Percentiles rank a stretch among this genome's conserved stretches.
phyloP scores from a whole-genome alignment of 2,797 vertebrate genomes.

The Euphonia xanthogaster region DNA sequence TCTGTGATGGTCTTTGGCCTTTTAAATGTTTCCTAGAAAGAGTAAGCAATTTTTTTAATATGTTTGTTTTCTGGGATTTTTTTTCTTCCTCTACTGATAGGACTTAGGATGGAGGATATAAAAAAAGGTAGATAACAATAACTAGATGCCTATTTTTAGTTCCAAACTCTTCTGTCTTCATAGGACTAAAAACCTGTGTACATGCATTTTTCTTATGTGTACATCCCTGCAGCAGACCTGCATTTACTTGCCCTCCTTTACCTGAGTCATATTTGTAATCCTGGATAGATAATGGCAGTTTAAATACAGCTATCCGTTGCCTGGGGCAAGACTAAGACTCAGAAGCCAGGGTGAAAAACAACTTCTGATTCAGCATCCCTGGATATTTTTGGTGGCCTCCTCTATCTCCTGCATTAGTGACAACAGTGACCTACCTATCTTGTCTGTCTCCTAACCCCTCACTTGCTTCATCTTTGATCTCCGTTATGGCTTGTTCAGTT shows the following conservation, averaged over 20 bases:
- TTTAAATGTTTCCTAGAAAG: neutral
- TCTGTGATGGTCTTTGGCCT: neutral
- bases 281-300: constrained; percentile 17
- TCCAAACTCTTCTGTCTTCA: constrained; percentile 15
- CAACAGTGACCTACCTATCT: neutral
- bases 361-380: neutral
- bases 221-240: neutral
- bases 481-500: neutral
- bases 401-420: neutral
- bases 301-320: neutral
- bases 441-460: neutral
- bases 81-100: constrained; percentile 16
- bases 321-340: neutral
- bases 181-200: neutral
- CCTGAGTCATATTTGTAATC: constrained; percentile 21
- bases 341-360: constrained; percentile 14
- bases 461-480: neutral
- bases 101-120: neutral
- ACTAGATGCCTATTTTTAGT: neutral
- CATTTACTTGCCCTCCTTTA: constrained; percentile 32
- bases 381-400: neutral
- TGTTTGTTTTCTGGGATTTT: neutral
- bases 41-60: neutral
- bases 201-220: neutral
- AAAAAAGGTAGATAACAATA: neutral